Conservation (phyloP, 2,888 invertebrate genomes). For the Patella pellucida region DNA sequence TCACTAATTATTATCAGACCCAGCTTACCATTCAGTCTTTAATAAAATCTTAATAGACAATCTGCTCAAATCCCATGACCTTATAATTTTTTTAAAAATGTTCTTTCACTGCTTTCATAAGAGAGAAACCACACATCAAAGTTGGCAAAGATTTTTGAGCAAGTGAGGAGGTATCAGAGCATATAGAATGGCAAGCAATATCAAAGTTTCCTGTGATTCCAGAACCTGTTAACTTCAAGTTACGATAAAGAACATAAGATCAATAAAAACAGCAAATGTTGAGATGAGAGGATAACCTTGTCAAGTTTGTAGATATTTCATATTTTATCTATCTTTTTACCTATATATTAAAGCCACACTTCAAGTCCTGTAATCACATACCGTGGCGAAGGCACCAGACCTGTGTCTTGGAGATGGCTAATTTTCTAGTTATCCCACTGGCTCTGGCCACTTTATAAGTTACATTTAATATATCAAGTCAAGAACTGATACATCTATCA, state of each 20-base stretch:
- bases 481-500: background rate
- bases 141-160: too few relatives aligned
- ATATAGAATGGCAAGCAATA: background rate
- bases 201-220: conserved; percentile 7
- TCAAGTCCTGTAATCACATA: background rate
- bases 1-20: too few relatives aligned
- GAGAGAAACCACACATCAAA: too few relatives aligned
- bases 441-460: background rate
- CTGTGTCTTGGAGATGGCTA: background rate
- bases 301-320: conserved; percentile 40
- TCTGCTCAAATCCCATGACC: too few relatives aligned
- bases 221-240: conserved; percentile 1
- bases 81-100: too few relatives aligned
- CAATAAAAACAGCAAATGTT: conserved; percentile 34
- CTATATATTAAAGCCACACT: background rate
- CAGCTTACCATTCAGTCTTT: too few relatives aligned
- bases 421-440: conserved; percentile 4
- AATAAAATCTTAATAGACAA: too few relatives aligned
- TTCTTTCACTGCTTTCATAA: too few relatives aligned
- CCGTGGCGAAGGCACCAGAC: background rate
- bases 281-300: conserved; percentile 31
- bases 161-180: too few relatives aligned
- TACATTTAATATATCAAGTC: background rate
- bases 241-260: conserved; percentile 14
- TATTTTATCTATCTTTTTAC: conserved; percentile 34